Evolutionary conservation across 1,140 invertebrate genomes (phyloP), one percentile per base, ranked within the genome.

Genomic region (Caenorhabditis brenneri): DNA sequence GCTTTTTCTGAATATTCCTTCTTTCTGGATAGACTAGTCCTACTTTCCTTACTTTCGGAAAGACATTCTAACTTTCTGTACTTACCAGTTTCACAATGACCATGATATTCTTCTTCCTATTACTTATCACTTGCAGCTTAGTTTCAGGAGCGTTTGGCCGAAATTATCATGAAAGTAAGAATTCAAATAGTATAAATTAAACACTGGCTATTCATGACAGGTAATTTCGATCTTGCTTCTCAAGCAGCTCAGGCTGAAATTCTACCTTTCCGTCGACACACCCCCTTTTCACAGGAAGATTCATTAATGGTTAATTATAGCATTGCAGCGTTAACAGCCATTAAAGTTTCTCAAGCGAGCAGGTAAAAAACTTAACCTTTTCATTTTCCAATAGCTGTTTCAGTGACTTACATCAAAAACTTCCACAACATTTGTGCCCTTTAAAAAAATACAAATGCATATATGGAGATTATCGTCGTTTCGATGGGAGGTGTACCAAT

Each of bases 401-500:
- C 31, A 74, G 65, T 10, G 65, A 42, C n/a, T n/a, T 6, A 7
- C n/a, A 22, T 46, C 36, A 42, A 42, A 74, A 42, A 27, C 65
- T 74, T 2, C 65, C 65, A 24, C 65, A 15, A 7, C 19, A 15
- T 15, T 12, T 74, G 7, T 74, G 65, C 15, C 65, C 65, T 0
- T 12, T 74, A n/a, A 74, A 74, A 24, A 74, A 74, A 42, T 74
- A 74, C 22, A 74, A 42, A 15, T 74, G 65, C n/a, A 42, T 16
- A 3, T 74, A 74, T 46, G 65, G 65, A 2, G 42, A 74, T 42
- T 74, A 74, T 46, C 65, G 65, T 24, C 65, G 42, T 24, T 74
- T 46, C n/a, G 65, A 74, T 42, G 65, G 65, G 1, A 33, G 65
- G 1, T 74, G 65, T n/a, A 74, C 65, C 1, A 74, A 74, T 15